Evolutionary conservation across 1,140 invertebrate genomes (phyloP).

Genomic region (Mycetomoellerius zeteki): DNA sequence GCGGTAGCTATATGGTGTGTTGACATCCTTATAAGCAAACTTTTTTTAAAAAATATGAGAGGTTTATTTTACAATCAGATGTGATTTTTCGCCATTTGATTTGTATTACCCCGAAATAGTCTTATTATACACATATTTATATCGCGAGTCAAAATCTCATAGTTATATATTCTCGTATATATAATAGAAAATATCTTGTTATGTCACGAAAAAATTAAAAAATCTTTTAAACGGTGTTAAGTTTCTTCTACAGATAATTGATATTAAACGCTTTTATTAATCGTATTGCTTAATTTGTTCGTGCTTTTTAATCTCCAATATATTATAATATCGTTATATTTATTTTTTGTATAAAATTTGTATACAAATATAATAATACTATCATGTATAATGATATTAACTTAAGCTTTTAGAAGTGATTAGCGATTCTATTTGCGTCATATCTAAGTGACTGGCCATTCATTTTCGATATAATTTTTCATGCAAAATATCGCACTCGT

Average conservation of each 20-base stretch:
- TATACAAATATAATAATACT: slow-evolving; percentile 1
- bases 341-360: no score
- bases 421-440: slow-evolving; percentile 32
- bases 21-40: slow-evolving; percentile 7
- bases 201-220: neutral
- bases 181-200: neutral
- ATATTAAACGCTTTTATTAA: slow-evolving; percentile 9
- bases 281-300: neutral
- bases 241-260: slow-evolving; percentile 4
- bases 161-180: neutral
- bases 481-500: slow-evolving; percentile 9
- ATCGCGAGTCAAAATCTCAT: neutral
- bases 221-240: neutral
- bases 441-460: slow-evolving; percentile 3
- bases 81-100: neutral
- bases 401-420: neutral
- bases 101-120: neutral
- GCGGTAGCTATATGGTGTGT: slow-evolving; percentile 85
- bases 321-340: no score
- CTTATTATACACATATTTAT: neutral
- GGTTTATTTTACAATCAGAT: neutral
- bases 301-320: neutral
- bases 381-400: neutral
- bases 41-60: neutral
- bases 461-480: slow-evolving; percentile 37